Evolutionary conservation across 2,797 vertebrate genomes (phyloP).

Genomic region (Cirrhinus molitorella): DNA sequence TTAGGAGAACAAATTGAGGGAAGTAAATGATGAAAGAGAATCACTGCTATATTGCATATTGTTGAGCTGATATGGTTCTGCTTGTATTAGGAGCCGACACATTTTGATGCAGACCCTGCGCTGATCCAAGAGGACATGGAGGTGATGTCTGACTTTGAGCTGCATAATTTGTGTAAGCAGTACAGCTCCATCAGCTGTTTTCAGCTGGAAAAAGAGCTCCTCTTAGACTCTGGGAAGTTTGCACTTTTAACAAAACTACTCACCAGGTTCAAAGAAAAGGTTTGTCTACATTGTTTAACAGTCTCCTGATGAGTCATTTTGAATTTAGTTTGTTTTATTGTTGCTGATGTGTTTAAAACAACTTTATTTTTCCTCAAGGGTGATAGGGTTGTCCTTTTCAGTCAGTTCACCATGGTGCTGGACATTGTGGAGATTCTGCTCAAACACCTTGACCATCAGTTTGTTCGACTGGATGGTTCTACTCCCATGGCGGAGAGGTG

Average conservation of each 20-base stretch:
- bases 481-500: constrained; percentile 94
- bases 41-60: not conserved
- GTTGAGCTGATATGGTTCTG: not conserved
- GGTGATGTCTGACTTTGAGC: constrained; percentile 97
- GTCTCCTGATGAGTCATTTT: not conserved
- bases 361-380: constrained; percentile 78
- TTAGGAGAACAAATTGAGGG: no score
- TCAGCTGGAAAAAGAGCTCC: constrained; percentile 83
- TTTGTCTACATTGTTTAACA: constrained; percentile 61
- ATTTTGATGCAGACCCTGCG: constrained; percentile 88
- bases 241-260: constrained; percentile 82
- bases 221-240: constrained; percentile 97
- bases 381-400: constrained; percentile 93
- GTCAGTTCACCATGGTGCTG: constrained; percentile 98
- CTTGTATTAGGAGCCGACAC: constrained; percentile 87
- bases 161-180: constrained; percentile 91
- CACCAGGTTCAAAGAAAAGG: constrained; percentile 85
- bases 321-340: not conserved
- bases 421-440: constrained; percentile 94
- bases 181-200: constrained; percentile 85
- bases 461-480: constrained; percentile 91
- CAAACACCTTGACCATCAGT: constrained; percentile 87
- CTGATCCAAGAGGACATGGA: constrained; percentile 98
- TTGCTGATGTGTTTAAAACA: not conserved
- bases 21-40: not conserved